Conservation (phyloP, 2,888 invertebrate genomes). For the Linnaemya tessellans region DNA sequence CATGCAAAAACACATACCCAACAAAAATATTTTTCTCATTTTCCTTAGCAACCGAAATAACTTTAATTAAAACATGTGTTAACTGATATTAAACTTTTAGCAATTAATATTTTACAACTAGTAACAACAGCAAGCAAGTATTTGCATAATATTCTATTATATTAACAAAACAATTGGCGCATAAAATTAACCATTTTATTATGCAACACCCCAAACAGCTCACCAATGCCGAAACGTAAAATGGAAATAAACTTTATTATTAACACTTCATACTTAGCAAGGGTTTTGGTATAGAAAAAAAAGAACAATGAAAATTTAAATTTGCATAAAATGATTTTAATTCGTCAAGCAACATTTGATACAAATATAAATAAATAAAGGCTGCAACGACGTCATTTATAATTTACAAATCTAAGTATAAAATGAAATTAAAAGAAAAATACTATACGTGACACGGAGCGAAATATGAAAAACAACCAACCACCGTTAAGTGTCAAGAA, state of each 20-base stretch:
- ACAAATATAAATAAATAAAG: conserved; percentile 32
- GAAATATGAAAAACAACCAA: conserved; percentile 55
- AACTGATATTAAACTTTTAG: neutral
- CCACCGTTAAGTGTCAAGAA: conserved; percentile 64
- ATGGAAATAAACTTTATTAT: conserved; percentile 7
- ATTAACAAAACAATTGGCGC: conserved; percentile 36
- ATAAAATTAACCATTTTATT: conserved; percentile 56
- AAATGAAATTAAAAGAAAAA: conserved; percentile 40
- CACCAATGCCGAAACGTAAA: neutral
- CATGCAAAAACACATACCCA: too few relatives aligned
- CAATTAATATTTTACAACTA: conserved; percentile 8
- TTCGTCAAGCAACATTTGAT: conserved; percentile 54
- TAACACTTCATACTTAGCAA: conserved; percentile 42
- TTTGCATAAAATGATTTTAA: conserved; percentile 70
- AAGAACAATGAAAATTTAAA: conserved; percentile 9
- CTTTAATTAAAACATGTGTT: neutral
- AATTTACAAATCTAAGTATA: conserved; percentile 51
- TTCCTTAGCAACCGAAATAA: too few relatives aligned
- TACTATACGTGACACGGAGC: neutral
- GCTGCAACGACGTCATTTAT: conserved; percentile 57
- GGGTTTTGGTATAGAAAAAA: neutral
- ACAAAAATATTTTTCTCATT: too few relatives aligned
- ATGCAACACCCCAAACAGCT: neutral
- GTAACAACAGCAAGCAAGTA: neutral
- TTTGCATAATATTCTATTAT: conserved; percentile 40